A percentile compares a stretch with the other conserved stretches of the same genome.
These are phyloP conservation scores for Peromyscus nudipes DNA, from an alignment of 2,797 vertebrate species.

Conservation along the genomic window DNA sequence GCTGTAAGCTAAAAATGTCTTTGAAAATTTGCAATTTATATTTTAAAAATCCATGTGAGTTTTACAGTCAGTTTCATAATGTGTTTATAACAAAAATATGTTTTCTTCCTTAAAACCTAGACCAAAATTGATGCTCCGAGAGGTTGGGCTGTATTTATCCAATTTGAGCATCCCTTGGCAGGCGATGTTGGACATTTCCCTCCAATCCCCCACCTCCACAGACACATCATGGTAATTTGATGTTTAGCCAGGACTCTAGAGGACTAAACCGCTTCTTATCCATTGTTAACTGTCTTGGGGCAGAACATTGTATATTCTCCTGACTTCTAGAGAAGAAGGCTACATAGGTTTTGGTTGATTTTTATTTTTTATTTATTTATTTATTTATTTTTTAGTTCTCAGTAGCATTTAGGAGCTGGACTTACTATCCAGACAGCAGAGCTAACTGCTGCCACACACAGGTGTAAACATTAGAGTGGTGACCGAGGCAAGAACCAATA, in stretches of 20 bases:
- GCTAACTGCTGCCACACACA: neutral
- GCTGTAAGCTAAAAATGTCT: slow-evolving; percentile 82
- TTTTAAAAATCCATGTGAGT: slow-evolving; percentile 78
- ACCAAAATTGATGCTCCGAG: slow-evolving; percentile 60
- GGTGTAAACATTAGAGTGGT: neutral
- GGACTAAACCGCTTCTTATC: slow-evolving; percentile 23
- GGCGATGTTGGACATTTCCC: neutral
- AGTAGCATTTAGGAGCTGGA: neutral
- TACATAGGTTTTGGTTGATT: neutral
- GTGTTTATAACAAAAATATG: slow-evolving; percentile 72
- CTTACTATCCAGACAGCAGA: neutral
- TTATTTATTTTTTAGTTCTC: neutral
- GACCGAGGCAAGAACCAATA: neutral
- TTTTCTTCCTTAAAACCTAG: slow-evolving; percentile 64
- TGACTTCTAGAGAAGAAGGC: neutral
- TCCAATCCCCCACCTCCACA: neutral
- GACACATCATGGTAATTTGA: slow-evolving; percentile 1
- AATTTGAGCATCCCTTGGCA: neutral
- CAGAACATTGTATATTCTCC: neutral
- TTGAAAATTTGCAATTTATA: slow-evolving; percentile 82
- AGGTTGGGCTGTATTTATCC: slow-evolving; percentile 39
- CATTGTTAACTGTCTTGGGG: slow-evolving; percentile 12
- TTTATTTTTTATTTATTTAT: no score
- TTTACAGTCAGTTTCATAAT: slow-evolving; percentile 81
- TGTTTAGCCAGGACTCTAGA: neutral